Base-by-base conservation (phyloP, 2,113 vertebrate species). In the Pheucticus melanocephalus region DNA sequence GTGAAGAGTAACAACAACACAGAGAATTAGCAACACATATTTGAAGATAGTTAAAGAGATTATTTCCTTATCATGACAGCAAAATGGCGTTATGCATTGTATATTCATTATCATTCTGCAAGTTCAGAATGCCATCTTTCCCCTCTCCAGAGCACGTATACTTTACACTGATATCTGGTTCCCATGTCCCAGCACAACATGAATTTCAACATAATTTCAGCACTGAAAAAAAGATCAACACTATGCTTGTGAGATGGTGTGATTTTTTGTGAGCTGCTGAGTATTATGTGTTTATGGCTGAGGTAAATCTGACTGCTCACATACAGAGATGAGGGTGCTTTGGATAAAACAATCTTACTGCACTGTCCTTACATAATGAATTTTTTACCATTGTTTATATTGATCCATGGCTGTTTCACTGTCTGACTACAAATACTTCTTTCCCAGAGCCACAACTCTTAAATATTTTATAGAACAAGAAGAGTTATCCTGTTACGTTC, bases 41-140 rank as follows among this genome's bases (percentile, higher is more conserved):
- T 86, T 88, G 40, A 94, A 86, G 72, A 76, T 40, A 83, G 47
- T 59, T 88, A 68, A 69, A 84, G 66, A 84, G 51, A 88, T 90
- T 85, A 88, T 86, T 92, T 85, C 65, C 81, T 92, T 94, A 92
- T 84, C 60, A 28, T 53, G 70, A 69, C 69, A 95, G 61, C 3
- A 28, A 73, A 83, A 70, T 53, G 24, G 30, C 19, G 15, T 86
- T 82, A 40, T 47, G 22, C 19, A 17, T 21, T 68, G 70, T 65
- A 65, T 33, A 33, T 48, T 91, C 53, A 64, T 84, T 91, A 81
- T 28, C 31, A 40, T 59, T 78, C 80, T 42, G 57, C 37, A 81
- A 60, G 78, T 71, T 65, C 65, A 82, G 65, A 75, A 64, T 69
- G 40, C n/a, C n/a, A 20, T 64, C 50, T 86, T 71, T 21, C 10